Evolutionary conservation across 2,113 vertebrate genomes (phyloP).

Genomic region (Bufo gargarizans): DNA sequence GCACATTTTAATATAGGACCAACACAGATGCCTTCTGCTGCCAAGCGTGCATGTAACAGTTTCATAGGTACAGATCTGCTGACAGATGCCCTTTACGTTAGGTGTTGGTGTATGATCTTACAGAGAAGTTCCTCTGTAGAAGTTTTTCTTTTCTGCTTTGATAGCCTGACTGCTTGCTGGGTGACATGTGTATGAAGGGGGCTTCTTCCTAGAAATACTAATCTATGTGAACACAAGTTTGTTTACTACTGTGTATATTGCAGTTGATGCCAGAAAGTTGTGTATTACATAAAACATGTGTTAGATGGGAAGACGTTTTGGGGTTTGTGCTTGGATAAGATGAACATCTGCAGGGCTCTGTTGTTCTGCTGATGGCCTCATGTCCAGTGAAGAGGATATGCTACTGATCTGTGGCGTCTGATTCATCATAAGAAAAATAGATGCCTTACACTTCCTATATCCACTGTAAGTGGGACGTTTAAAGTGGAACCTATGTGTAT

Average conservation of each 20-base stretch:
- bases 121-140: no score
- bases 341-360: not conserved
- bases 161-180: not conserved
- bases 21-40: no score
- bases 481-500: no score
- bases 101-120: not conserved
- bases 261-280: not conserved
- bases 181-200: not conserved
- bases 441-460: no score
- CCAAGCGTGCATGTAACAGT: no score
- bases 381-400: not conserved
- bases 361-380: not conserved
- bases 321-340: not conserved
- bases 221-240: not conserved
- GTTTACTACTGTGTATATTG: not conserved
- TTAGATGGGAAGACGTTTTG: not conserved
- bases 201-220: not conserved
- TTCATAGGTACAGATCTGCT: no score
- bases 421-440: no score
- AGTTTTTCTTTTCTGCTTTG: no score
- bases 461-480: no score
- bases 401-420: no score
- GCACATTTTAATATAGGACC: no score
- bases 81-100: no score
- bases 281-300: slow-evolving; percentile 28